Evolutionary conservation across 1,140 invertebrate genomes (phyloP).

Genomic region (Macrobrachium rosenbergii): DNA sequence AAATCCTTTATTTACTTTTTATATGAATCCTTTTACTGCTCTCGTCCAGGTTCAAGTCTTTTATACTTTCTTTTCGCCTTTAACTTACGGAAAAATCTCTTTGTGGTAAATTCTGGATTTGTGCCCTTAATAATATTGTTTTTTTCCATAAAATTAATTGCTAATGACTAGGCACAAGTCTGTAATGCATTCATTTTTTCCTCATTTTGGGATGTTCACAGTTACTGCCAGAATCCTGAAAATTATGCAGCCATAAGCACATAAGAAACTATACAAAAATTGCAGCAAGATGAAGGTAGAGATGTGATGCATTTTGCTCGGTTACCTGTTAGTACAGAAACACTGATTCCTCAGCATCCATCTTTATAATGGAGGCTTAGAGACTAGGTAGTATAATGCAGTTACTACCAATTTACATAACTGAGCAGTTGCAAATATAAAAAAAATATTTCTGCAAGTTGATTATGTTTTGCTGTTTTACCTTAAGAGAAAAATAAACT

Average conservation of each 20-base stretch:
- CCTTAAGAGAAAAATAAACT: no score
- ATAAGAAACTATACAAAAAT: slow-evolving; percentile 68
- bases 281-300: slow-evolving; percentile 71
- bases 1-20: no score
- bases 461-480: no score
- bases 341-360: slow-evolving; percentile 3
- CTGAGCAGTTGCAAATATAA: not conserved
- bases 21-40: no score
- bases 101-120: no score
- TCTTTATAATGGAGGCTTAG: slow-evolving; percentile 16
- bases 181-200: slow-evolving; percentile 8
- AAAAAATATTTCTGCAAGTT: no score
- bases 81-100: no score
- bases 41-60: no score
- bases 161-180: not conserved
- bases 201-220: not conserved
- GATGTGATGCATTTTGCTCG: slow-evolving; percentile 71
- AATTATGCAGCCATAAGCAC: slow-evolving; percentile 68
- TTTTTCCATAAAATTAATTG: no score
- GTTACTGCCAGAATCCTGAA: slow-evolving; percentile 68
- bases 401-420: not conserved
- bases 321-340: slow-evolving; percentile 21
- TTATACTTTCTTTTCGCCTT: no score
- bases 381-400: not conserved
- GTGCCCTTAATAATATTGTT: no score